These are phyloP conservation scores for Oreochromis mossambicus DNA, from an alignment of 2,797 vertebrate genomes.

Conservation along the genomic window DNA sequence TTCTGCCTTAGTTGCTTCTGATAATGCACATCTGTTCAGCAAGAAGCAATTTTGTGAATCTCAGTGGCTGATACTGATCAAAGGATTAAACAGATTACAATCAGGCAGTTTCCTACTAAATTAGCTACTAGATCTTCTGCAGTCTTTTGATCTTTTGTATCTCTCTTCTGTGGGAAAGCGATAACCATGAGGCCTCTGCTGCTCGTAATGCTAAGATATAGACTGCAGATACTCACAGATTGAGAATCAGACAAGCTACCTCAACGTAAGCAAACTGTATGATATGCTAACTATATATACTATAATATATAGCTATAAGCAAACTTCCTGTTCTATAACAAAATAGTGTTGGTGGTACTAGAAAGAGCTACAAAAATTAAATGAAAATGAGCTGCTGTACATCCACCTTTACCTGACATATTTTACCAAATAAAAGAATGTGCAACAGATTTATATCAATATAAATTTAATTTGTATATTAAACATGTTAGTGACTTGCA, in stretches of 20 bases:
- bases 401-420: not conserved
- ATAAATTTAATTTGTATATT: not conserved
- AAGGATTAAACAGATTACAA: not conserved
- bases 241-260: not conserved
- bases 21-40: not conserved
- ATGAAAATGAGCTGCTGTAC: not conserved
- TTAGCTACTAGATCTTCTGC: not conserved
- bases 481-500: not conserved
- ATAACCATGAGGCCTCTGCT: slow-evolving; percentile 16
- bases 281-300: not conserved
- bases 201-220: not conserved
- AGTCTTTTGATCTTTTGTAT: not conserved
- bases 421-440: not conserved
- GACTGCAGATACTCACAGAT: not conserved
- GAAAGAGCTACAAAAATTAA: not conserved
- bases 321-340: not conserved
- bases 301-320: not conserved
- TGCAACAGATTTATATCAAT: not conserved
- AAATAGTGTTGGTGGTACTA: not conserved
- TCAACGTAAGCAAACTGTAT: not conserved
- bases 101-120: not conserved
- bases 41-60: not conserved
- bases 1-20: not conserved
- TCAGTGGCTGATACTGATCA: not conserved
- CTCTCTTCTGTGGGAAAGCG: not conserved